Conservation (phyloP, 2,797 vertebrate genomes). For the Sebastolobus alascanus region DNA sequence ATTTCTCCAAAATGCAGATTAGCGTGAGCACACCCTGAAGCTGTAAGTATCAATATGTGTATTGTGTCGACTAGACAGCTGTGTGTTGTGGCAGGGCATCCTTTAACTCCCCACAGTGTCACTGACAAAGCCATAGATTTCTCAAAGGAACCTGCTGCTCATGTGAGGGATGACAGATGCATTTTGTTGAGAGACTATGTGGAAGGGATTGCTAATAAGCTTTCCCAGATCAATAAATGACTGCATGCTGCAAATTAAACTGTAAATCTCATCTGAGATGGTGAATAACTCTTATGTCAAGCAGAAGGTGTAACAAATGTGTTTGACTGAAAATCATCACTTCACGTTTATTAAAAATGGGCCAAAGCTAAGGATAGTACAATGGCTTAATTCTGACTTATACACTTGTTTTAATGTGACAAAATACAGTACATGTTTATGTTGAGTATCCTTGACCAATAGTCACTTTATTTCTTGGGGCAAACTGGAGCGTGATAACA, state of each 20-base stretch:
- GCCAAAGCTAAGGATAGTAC: not conserved
- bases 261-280: constrained; percentile 91
- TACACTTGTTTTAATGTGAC: not conserved
- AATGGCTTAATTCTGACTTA: constrained; percentile 8
- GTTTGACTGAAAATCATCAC: constrained; percentile 52
- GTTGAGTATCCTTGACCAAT: constrained; percentile 8
- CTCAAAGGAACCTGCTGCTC: constrained; percentile 88
- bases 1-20: constrained; percentile 34
- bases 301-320: constrained; percentile 86
- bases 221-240: constrained; percentile 95
- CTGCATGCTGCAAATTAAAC: constrained; percentile 95
- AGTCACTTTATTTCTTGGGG: constrained; percentile 14
- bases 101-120: constrained; percentile 89
- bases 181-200: constrained; percentile 80
- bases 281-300: constrained; percentile 93
- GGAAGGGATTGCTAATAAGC: constrained; percentile 83
- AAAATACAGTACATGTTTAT: not conserved
- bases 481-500: constrained; percentile 36
- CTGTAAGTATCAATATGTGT: constrained; percentile 53
- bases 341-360: constrained; percentile 12
- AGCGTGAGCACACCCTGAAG: constrained; percentile 9
- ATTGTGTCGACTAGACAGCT: constrained; percentile 52
- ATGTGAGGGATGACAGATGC: constrained; percentile 84
- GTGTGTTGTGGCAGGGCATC: constrained; percentile 83
- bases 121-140: constrained; percentile 93